These are phyloP conservation scores for Stegastes partitus DNA, from an alignment of 2,113 vertebrate genomes.

Conservation along the genomic window DNA sequence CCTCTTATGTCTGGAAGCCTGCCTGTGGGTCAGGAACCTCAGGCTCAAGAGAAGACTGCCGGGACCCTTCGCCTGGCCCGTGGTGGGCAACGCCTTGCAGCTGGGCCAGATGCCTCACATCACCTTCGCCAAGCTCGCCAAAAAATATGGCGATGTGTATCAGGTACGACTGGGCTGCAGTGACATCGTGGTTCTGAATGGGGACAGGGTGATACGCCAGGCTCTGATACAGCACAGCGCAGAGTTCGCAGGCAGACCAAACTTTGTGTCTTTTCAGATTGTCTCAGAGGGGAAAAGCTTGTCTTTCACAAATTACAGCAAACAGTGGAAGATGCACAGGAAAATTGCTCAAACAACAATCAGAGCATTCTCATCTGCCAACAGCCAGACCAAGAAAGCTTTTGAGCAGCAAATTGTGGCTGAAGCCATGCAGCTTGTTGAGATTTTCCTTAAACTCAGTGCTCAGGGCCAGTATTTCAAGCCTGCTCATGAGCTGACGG, in stretches of 20 bases:
- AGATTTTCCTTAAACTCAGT: slow-evolving; percentile 74
- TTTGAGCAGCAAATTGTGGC: slow-evolving; percentile 86
- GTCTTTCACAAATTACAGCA: slow-evolving; percentile 84
- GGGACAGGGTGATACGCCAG: slow-evolving; percentile 83
- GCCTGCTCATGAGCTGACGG: slow-evolving; percentile 81
- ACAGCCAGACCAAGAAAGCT: slow-evolving; percentile 79
- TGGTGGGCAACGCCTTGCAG: slow-evolving; percentile 88
- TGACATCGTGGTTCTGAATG: slow-evolving; percentile 87
- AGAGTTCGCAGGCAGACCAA: slow-evolving; percentile 89
- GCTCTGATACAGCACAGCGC: slow-evolving; percentile 84
- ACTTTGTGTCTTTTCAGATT: slow-evolving; percentile 87
- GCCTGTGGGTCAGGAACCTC: slow-evolving; percentile 79
- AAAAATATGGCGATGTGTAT: slow-evolving; percentile 86
- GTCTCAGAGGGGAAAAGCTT: slow-evolving; percentile 85
- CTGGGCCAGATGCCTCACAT: slow-evolving; percentile 88
- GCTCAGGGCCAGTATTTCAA: slow-evolving; percentile 73
- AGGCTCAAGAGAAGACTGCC: slow-evolving; percentile 79
- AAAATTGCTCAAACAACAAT: slow-evolving; percentile 86
- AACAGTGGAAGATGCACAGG: slow-evolving; percentile 85
- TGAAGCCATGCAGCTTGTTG: slow-evolving; percentile 84
- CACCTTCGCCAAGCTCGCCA: slow-evolving; percentile 82
- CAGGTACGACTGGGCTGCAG: slow-evolving; percentile 85
- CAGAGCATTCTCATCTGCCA: slow-evolving; percentile 83
- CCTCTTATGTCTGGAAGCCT: slow-evolving; percentile 82
- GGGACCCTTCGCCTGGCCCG: slow-evolving; percentile 87